Base-by-base conservation (phyloP, 2,797 vertebrate genomes). In the Perodicticus potto region DNA sequence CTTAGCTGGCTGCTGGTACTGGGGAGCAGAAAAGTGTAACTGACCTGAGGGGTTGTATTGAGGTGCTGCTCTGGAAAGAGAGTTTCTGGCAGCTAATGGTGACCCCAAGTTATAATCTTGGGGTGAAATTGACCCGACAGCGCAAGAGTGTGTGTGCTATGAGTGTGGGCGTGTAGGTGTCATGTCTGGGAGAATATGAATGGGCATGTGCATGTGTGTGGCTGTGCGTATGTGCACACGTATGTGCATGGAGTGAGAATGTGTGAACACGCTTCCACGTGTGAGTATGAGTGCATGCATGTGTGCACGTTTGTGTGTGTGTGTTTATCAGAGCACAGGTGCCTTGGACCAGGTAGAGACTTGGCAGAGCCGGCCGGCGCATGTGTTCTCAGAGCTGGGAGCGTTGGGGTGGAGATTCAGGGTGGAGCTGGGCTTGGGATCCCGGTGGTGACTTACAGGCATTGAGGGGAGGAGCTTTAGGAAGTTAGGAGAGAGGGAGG, bases 361-460 rank as follows among this genome's bases (percentile, higher is more conserved):
- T 13, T 29, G n/a, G 49, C 20, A 5, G 89, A 1, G 20, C 29
- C 2, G 53, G 25, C 37, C 10, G 10, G 40, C 9, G 7, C 37
- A 16, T 29, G 12, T 9, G 14, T 61, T 86, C 86, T 86, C 67
- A 32, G 65, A 72, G 82, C 70, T n/a, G 77, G 73, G 76, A 59
- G 92, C 49, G 45, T 61, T 67, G 34, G 90, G 87, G 70, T 78
- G 69, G 72, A 89, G 88, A 32, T 27, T 85, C 86, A 13, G 88
- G 91, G 94, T 89, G 86, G 88, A 89, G 90, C 83, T 37, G 23
- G 67, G 32, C 82, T 63, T 29, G 27, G 70, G 40, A 72, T 88
- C 61, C 11, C 88, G 78, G 14, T 4, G 86, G 76, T 96, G 96
- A 95, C 77, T 96, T 82, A 69, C 85, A 81, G 86, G 81, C 92